A percentile compares a stretch with the other conserved stretches of the same genome.
Evolutionary conservation across 2,888 invertebrate genomes (phyloP).

Genomic region (Caenorhabditis sinica): DNA sequence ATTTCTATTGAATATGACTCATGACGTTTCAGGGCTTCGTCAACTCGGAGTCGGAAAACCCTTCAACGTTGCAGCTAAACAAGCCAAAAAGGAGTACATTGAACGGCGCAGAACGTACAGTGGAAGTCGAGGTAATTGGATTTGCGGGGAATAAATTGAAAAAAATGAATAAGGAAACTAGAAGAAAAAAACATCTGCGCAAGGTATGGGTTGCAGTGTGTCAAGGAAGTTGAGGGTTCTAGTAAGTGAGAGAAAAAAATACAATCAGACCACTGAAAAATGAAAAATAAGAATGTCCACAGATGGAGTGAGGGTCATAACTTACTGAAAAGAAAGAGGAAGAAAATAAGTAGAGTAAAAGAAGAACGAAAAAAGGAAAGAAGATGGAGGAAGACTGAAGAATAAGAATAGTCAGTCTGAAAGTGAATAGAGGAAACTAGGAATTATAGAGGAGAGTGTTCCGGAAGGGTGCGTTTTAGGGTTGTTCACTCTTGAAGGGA

Average conservation of each 20-base stretch:
- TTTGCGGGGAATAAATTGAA: slow-evolving; percentile 34
- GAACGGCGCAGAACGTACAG: slow-evolving; percentile 69
- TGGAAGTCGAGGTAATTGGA: slow-evolving; percentile 64
- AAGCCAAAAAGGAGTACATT: slow-evolving; percentile 75
- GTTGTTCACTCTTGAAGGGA: neutral
- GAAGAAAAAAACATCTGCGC: slow-evolving; percentile 47
- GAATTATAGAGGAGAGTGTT: slow-evolving; percentile 2
- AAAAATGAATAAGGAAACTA: slow-evolving; percentile 17
- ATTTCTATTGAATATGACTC: too few species aligned
- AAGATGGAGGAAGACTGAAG: slow-evolving; percentile 2
- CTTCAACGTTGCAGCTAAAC: slow-evolving; percentile 74
- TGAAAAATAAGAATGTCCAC: slow-evolving; percentile 18
- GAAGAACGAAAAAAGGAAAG: slow-evolving; percentile 11
- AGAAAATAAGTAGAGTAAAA: slow-evolving; percentile 20
- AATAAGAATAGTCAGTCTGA: slow-evolving; percentile 26
- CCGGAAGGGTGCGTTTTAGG: neutral
- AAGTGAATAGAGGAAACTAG: slow-evolving; percentile 19
- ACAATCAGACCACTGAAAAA: slow-evolving; percentile 30
- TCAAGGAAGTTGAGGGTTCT: slow-evolving; percentile 16
- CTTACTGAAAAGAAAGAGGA: slow-evolving; percentile 3
- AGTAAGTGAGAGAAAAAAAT: slow-evolving; percentile 11
- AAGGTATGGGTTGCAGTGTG: slow-evolving; percentile 31
- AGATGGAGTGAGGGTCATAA: slow-evolving; percentile 26
- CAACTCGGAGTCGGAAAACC: slow-evolving; percentile 74
- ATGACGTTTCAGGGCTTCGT: slow-evolving; percentile 60